Base-by-base conservation (phyloP, 2,888 invertebrate species). In the Drosophila mayaguana region DNA sequence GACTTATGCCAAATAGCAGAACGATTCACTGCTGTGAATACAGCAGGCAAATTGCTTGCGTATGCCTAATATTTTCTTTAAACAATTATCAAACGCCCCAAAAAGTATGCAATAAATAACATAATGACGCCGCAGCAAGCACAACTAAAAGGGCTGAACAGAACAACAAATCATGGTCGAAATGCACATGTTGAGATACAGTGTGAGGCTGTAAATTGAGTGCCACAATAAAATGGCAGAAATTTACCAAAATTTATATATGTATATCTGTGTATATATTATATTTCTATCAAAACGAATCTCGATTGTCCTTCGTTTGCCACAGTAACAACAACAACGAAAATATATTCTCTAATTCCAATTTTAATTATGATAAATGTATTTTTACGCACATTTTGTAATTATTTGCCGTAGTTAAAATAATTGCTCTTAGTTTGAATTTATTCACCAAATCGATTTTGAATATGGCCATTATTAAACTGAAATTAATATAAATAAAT, bases 21-120 rank as follows among this genome's bases (percentile, higher is more conserved):
- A 45, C 54, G 56, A 60, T 64, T 66, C 72, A 45, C 42, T 54
- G n/a, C 32, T 20, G 60, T 38, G 59, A 63, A 40, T 42, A 51
- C 63, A 62, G 48, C 68, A 65, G 67, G 69, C 80, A 71, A 83
- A 77, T 77, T 71, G 85, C 78, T 78, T 61, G 71, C 88, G 81
- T 85, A 85, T 88, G 88, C 83, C 78, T 88, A 80, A 88, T 84
- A 88, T 86, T 86, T 88, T 82, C 87, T 86, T 86, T 86, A 86
- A 86, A 86, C 86, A 86, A 86, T 86, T 86, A 86, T 86, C 88
- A 86, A 86, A 78, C 82, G 74, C 77, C 79, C 82, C 72, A 43
- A 79, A 86, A 88, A 77, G 83, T 80, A 78, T 69, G 75, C 84
- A 48, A 86, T 86, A 86, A 86, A 86, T 86, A 69, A 83, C 75